A percentile compares a stretch with the other conserved stretches of the same genome.
phyloP scores from a whole-genome alignment of 2,113 vertebrate species.

The Numida meleagris region DNA sequence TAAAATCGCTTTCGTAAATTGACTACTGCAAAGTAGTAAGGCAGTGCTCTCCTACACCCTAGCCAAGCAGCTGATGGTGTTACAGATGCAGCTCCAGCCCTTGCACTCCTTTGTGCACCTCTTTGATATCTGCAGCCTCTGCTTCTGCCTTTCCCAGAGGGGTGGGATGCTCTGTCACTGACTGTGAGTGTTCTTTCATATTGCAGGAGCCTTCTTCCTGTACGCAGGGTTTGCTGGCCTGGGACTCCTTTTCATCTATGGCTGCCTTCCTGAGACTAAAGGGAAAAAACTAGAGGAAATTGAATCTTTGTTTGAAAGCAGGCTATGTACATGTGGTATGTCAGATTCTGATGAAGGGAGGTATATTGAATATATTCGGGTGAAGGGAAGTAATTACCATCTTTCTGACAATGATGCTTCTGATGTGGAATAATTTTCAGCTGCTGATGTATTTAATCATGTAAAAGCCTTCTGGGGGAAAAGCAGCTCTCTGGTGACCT shows the following conservation, averaged over 20 bases:
- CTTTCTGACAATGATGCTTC: conserved; percentile 98
- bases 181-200: not conserved
- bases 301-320: conserved; percentile 92
- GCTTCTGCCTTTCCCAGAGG: not conserved
- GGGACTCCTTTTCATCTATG: conserved; percentile 91
- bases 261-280: conserved; percentile 97
- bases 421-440: conserved; percentile 88
- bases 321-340: conserved; percentile 91
- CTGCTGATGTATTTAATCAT: conserved; percentile 71
- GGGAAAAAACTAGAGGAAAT: conserved; percentile 95
- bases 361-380: conserved; percentile 98
- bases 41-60: not conserved
- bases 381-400: conserved; percentile 99
- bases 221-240: conserved; percentile 89
- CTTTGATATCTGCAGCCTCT: not conserved
- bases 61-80: not conserved
- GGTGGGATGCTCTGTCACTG: not conserved
- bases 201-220: conserved; percentile 94
- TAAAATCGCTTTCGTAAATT: not conserved
- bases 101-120: not conserved
- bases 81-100: not conserved
- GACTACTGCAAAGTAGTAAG: not conserved
- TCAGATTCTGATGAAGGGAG: conserved; percentile 93
- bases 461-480: conserved; percentile 74
- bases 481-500: conserved; percentile 74